Evolutionary conservation across 2,797 vertebrate genomes (phyloP).

Genomic region (Heterohyrax brucei): DNA sequence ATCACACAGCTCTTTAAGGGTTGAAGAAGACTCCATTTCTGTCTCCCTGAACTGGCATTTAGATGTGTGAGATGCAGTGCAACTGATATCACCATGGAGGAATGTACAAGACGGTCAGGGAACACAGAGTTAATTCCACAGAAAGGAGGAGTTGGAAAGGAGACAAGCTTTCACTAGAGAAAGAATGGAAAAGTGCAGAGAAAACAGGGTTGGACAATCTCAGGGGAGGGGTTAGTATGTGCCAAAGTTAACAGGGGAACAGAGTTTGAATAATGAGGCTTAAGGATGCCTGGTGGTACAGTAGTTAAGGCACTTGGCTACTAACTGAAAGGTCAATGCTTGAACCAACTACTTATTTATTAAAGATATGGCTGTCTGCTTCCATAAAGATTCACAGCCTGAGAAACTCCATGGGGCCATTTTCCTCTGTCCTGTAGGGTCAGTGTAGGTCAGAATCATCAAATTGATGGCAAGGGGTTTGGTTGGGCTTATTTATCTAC

Average conservation of each 20-base stretch:
- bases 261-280: not conserved
- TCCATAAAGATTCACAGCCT: too few species aligned
- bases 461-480: not conserved
- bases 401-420: too few species aligned
- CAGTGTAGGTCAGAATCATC: too few species aligned
- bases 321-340: too few species aligned
- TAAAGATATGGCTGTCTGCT: too few species aligned
- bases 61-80: not conserved
- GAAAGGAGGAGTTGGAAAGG: not conserved
- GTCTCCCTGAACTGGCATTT: not conserved
- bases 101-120: not conserved
- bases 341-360: too few species aligned
- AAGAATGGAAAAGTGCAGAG: not conserved
- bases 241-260: not conserved
- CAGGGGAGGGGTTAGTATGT: not conserved
- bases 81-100: not conserved
- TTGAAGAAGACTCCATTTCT: not conserved
- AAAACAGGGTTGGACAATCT: not conserved
- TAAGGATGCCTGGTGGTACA: too few species aligned
- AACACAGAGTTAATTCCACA: not conserved
- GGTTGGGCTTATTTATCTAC: not conserved
- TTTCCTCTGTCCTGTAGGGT: too few species aligned
- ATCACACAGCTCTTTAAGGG: not conserved
- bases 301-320: too few species aligned
- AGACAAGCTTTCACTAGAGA: not conserved